Base-by-base conservation (phyloP, 1,140 invertebrate genomes). In the Conopomorpha cramerella region DNA sequence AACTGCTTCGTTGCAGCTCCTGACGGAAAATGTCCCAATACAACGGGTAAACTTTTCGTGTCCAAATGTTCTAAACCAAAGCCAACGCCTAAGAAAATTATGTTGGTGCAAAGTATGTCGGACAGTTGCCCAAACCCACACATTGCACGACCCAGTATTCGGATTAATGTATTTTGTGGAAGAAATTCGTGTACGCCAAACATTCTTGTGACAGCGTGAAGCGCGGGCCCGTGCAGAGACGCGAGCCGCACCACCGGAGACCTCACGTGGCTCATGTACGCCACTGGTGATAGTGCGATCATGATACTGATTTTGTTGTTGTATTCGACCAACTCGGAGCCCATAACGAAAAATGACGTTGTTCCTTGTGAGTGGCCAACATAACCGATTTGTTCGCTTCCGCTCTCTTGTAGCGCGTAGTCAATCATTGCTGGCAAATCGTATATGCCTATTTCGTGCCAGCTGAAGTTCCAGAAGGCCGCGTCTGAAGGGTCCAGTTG, bases 1-100 rank as follows among this genome's bases (percentile, higher is more conserved):
- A 94, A 59, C 54, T 93, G 90, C 49, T 87, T 86, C 29, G 83
- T 82, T 0, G 90, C 88, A 1, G 89, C 84, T 10, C 91, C 91
- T 3, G 89, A 86, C 0, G 93, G 92, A 11, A 81, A 78, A 51
- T 94, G 90, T 0, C 84, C 81, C 19, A 88, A 72, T 38, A 93
- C 85, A 0, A 92, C 85, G 0, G 88, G 83, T 1, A 90, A 46
- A 55, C 87, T 82, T 0, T 84, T 85, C 73, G 55, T 42, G 15
- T 66, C 61, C 13, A 63, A 15, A 16, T 66, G 58, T 8, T 31
- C 39, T 14, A 50, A 51, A 25, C 51, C 56, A 17, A 55, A 55
- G 3, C 62, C 62, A 7, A 41, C n/a, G 0, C 37, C 27, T 7
- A 62, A 23, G 11, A 61, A 55, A 7, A 55, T 11, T 0, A 45